Evolutionary conservation across 2,113 vertebrate genomes (phyloP).

Genomic region (Oncorhynchus mykiss): DNA sequence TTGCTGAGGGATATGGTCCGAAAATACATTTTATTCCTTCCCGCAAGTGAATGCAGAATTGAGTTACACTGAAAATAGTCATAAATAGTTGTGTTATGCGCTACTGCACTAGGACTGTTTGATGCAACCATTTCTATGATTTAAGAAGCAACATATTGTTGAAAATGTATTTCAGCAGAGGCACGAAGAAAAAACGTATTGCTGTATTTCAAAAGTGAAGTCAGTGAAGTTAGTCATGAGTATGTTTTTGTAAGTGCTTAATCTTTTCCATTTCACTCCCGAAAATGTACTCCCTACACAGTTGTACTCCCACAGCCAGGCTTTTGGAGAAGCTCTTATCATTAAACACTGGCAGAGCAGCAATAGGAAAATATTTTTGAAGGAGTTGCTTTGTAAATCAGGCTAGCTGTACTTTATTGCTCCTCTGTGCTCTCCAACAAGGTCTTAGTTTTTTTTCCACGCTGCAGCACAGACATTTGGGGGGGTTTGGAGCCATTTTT

Average conservation of each 20-base stretch:
- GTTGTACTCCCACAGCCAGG: neutral
- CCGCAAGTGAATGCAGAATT: too few species aligned
- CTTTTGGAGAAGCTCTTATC: conserved; percentile 14
- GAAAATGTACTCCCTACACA: neutral
- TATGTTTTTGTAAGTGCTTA: neutral
- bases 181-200: too few species aligned
- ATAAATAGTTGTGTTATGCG: neutral
- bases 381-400: conserved; percentile 45
- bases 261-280: neutral
- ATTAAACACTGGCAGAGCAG: conserved; percentile 24
- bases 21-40: too few species aligned
- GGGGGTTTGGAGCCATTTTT: neutral
- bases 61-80: too few species aligned
- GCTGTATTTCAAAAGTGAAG: too few species aligned
- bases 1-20: too few species aligned
- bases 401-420: conserved; percentile 44
- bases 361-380: conserved; percentile 21
- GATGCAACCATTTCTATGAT: too few species aligned
- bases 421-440: conserved; percentile 6
- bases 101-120: too few species aligned
- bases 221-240: neutral
- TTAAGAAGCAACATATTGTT: too few species aligned
- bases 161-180: too few species aligned
- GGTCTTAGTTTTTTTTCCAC: conserved; percentile 24
- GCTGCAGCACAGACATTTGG: conserved; percentile 39